Evolutionary conservation across 1,140 invertebrate genomes (phyloP), one percentile per base, ranked within the genome.

Genomic region (Bombus picipes): DNA sequence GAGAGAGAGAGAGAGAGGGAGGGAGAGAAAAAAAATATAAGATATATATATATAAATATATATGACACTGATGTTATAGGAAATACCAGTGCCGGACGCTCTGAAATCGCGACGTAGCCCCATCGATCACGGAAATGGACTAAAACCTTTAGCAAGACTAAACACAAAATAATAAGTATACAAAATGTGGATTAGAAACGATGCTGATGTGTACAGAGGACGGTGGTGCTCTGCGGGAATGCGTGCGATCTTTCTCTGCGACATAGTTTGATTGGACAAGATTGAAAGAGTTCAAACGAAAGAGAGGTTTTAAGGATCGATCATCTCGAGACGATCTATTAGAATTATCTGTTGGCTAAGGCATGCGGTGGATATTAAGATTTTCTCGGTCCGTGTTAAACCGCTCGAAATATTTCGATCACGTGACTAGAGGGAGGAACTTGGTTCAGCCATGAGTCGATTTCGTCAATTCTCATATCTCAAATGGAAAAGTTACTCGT

Each of bases 331-430:
- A 41, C 81, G 88, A 79, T 75, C 37, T 39, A 18, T 73, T 89
- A 90, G 75, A 41, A 80, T 86, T 90, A 78, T 78, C 65, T 90
- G 89, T 90, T 90, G 79, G 80, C 66, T 82, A 74, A 75, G 72
- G 65, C 62, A 59, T 32, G 34, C 37, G 34, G 72, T 83, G 73
- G 32, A 71, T 83, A 76, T 80, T 62, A 78, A 65, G 73, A 68
- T 84, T 81, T 89, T 78, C 59, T 88, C 53, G 73, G 83, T 89
- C 73, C 77, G 39, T 76, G 34, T 57, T 47, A 15, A 32, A 41
- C 25, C 32, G 15, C 71, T 84, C 66, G 47, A 66, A n/a, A 43
- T 34, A 37, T 39, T 39, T 76, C 39, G 34, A 22, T 79, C 47
- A 71, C 79, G 77, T 37, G 72, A 88, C 68, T 57, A 28, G 13